phyloP scores from a whole-genome alignment of 2,113 vertebrate species.

The Spheniscus mendiculus region DNA sequence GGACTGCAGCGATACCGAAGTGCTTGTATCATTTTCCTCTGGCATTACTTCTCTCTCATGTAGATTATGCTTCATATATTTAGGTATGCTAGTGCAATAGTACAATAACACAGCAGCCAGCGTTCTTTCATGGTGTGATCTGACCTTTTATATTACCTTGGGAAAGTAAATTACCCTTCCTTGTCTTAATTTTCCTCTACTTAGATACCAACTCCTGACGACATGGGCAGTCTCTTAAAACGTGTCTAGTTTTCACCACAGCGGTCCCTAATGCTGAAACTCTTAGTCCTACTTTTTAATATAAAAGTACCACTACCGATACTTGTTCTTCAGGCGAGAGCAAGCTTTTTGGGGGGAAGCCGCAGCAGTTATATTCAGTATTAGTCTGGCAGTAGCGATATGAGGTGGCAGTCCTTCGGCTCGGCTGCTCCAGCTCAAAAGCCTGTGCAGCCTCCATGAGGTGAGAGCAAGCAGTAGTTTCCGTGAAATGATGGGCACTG shows the following conservation, averaged over 20 bases:
- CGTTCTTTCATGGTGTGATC: background rate
- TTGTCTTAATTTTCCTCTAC: background rate
- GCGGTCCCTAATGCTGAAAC: background rate
- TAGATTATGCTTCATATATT: background rate
- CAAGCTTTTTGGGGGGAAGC: background rate
- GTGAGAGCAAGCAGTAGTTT: background rate
- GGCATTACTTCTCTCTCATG: background rate
- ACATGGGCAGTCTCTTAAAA: fast-evolving
- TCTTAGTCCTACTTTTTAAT: background rate
- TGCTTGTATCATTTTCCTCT: background rate
- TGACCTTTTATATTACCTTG: background rate
- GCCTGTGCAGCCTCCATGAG: background rate
- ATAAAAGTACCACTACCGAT: background rate
- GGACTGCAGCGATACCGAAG: background rate
- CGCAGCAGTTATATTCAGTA: background rate
- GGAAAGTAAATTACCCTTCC: too few species aligned
- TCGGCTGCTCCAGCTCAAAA: background rate
- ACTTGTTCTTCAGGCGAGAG: background rate
- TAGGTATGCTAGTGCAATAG: background rate
- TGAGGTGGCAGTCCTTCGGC: conserved; percentile 28
- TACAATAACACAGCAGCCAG: background rate
- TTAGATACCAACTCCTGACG: background rate
- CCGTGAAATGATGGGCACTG: background rate
- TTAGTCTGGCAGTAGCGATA: background rate
- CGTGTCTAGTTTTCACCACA: fast-evolving